Conservation (phyloP, 2,797 vertebrate species). For the Pipistrellus pipistrellus region DNA sequence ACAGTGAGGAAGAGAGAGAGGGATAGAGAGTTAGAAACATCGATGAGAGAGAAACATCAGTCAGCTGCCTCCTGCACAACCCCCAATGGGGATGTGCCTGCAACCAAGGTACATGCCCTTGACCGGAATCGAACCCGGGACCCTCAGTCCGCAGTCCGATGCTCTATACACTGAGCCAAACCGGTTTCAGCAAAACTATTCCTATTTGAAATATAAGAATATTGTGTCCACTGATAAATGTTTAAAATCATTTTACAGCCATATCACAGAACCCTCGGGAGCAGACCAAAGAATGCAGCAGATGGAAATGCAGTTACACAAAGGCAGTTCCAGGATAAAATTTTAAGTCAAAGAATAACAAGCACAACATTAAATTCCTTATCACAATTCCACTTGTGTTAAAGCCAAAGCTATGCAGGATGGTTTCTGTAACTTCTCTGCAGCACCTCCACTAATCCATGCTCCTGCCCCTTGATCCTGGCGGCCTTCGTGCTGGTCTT, state of each 20-base stretch:
- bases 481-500: background rate
- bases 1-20: too few species aligned
- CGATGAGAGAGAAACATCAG: too few species aligned
- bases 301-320: background rate
- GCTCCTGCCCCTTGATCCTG: background rate
- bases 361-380: background rate
- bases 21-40: too few species aligned
- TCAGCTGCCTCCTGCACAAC: too few species aligned
- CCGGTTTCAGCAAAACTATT: background rate
- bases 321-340: background rate
- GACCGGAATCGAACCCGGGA: too few species aligned
- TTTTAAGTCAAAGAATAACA: background rate
- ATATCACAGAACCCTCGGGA: background rate
- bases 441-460: background rate
- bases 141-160: too few species aligned
- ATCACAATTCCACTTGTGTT: background rate
- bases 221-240: background rate
- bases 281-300: background rate
- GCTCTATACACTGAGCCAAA: too few species aligned
- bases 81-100: too few species aligned
- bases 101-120: too few species aligned
- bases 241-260: background rate
- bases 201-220: background rate
- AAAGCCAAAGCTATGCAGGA: background rate
- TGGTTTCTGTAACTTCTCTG: background rate